phyloP scores from a whole-genome alignment of 2,113 vertebrate genomes.

The Callocephalon fimbriatum region DNA sequence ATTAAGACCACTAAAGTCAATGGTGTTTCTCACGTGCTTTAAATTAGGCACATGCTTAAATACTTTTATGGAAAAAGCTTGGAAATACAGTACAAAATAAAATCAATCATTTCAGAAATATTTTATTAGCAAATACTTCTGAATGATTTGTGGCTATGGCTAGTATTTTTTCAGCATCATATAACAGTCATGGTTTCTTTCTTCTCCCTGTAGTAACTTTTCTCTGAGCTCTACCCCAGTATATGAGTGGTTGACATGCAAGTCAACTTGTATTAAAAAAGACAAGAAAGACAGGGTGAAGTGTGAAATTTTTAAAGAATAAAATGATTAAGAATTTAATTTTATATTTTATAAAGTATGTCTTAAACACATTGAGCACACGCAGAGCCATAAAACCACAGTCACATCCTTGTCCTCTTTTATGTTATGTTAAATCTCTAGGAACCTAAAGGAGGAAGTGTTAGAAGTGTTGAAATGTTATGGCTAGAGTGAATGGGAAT shows the following conservation, averaged over 20 bases:
- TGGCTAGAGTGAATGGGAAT: neutral
- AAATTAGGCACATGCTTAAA: neutral
- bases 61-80: neutral
- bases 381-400: neutral
- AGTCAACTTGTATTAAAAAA: neutral
- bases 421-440: neutral
- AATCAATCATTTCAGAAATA: conserved; percentile 38
- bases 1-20: neutral
- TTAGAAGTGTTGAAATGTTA: neutral
- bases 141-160: conserved; percentile 21
- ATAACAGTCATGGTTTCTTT: conserved; percentile 13
- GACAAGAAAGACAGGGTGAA: neutral
- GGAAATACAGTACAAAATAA: conserved; percentile 7
- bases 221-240: neutral
- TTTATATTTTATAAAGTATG: neutral
- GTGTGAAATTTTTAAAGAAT: neutral
- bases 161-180: conserved; percentile 35
- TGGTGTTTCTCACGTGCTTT: neutral
- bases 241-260: neutral
- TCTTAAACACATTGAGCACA: neutral
- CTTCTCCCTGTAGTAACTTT: neutral
- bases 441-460: neutral
- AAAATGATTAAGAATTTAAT: neutral
- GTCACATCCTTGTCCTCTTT: neutral
- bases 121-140: conserved; percentile 22